Base-by-base conservation (phyloP, 2,113 vertebrate genomes). In the Callionymus lyra region DNA sequence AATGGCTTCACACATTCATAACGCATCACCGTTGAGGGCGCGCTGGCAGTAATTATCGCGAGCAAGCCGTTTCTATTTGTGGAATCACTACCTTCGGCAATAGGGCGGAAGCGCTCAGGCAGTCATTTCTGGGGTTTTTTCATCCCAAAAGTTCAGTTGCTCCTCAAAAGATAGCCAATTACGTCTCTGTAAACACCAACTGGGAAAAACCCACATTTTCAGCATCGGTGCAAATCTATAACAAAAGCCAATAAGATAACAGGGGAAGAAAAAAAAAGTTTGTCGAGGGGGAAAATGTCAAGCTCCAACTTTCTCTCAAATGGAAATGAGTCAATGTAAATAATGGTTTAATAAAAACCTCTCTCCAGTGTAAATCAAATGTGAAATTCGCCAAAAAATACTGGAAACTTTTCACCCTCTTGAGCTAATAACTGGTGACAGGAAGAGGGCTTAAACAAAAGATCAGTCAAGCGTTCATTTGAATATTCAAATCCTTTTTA, bases 401-500 rank as follows among this genome's bases (percentile, higher is more conserved):
- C 16, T 47, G 65, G 74, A 83, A 84, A 82, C 72, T 83, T 81
- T 83, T 79, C 72, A 66, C 72, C 72, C 81, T 82, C 76, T 84
- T 70, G 70, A 82, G 80, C 77, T 85, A 84, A 85, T 86, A 86
- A 86, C 73, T 69, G 59, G 76, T 59, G 75, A 83, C 69, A 74
- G 70, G 68, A 70, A 73, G 65, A 79, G 75, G 72, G 80, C 81
- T 86, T 82, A 83, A 80, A 87, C 83, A 87, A 83, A 84, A 83
- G 82, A 84, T 84, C 82, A 82, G 76, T 80, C 83, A 79, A 79
- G 76, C 79, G 80, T 85, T 87, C 74, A 85, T 87, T 81, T 84
- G 80, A 84, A 87, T 85, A 85, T 85, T 83, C 77, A 82, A 84
- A 84, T 82, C 76, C 76, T 65, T 76, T 84, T 82, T 85, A 84